phyloP scores from a whole-genome alignment of 2,797 vertebrate genomes.

The Alexandromys oeconomus region DNA sequence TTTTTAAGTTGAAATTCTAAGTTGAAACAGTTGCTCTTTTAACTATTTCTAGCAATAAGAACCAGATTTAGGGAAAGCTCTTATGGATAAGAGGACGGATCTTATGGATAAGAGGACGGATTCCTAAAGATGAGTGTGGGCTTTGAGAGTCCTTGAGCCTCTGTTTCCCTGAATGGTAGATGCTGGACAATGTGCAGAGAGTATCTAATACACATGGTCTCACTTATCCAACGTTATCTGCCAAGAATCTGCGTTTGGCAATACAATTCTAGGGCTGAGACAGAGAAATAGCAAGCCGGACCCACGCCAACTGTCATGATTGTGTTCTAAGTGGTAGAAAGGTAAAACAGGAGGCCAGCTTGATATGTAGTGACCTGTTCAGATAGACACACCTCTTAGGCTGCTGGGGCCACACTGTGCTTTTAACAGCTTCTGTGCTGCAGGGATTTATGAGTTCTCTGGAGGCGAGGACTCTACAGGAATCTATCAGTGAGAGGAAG shows the following conservation, averaged over 20 bases:
- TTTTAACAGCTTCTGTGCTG: too few species aligned
- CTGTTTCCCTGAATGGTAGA: not conserved
- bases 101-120: not conserved
- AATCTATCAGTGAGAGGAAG: not conserved
- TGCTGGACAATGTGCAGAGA: not conserved
- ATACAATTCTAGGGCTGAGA: not conserved
- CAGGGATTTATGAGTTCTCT: not conserved
- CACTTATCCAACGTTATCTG: not conserved
- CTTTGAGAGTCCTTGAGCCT: not conserved
- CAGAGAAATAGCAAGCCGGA: not conserved
- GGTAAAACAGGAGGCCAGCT: not conserved
- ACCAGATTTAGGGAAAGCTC: not conserved
- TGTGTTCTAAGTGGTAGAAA: not conserved
- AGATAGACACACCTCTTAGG: not conserved
- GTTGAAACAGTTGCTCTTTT: not conserved
- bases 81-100: not conserved
- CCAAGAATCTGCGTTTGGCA: not conserved
- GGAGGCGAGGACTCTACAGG: not conserved
- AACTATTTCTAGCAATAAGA: not conserved
- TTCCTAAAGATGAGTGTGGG: conserved; percentile 5
- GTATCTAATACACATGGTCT: not conserved
- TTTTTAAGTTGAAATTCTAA: not conserved
- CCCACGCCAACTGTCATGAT: rapidly evolving
- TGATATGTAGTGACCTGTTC: not conserved
- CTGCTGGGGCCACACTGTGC: not conserved